Base-by-base conservation (phyloP, 2,888 invertebrate species). In the Cyclophora albipunctata region DNA sequence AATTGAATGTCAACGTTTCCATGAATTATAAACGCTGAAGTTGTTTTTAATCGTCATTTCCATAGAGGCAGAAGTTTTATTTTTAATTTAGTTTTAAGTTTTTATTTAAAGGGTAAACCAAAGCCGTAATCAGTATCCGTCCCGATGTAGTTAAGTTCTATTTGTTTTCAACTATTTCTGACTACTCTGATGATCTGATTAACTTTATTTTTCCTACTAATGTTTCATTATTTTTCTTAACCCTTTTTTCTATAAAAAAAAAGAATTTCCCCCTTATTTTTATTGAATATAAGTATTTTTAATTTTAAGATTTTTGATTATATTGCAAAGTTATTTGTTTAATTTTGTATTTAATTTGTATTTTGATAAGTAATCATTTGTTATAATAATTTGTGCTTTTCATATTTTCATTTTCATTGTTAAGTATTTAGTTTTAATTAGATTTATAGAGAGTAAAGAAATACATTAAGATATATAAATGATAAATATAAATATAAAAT, bases 41-140 rank as follows among this genome's bases (percentile, higher is more conserved):
- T 7, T 6, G 5, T 20, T 42, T 7, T 7, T 42, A 42, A 7
- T 7, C 3, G 40, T 42, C 20, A 20, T 20, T 20, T 49, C 40
- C 41, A n/a, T 46, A 45, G 45, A 48, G 50, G 55, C 53, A 54
- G 45, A 49, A 50, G 48, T 55, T 60, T 20, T 58, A 49, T 34
- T 58, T 58, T 55, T 61, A 46, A 50, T 52, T 56, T 54, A 62
- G 45, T 51, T 46, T 59, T 59, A 58, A 46, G 45, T 59, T 59
- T 54, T 47, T 52, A 50, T 62, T 60, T 67, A 73, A 75, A 78
- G 75, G 78, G 66, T 75, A 73, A 79, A 84, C 84, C 86, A 85
- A 88, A 86, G 85, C 84, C 84, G 81, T 81, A 85, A 88, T 88
- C 88, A 87, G 88, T 88, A 88, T 88, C 88, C 88, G 87, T 88